Base-by-base conservation (phyloP, 2,113 vertebrate species). In the Serilophus lunatus region DNA sequence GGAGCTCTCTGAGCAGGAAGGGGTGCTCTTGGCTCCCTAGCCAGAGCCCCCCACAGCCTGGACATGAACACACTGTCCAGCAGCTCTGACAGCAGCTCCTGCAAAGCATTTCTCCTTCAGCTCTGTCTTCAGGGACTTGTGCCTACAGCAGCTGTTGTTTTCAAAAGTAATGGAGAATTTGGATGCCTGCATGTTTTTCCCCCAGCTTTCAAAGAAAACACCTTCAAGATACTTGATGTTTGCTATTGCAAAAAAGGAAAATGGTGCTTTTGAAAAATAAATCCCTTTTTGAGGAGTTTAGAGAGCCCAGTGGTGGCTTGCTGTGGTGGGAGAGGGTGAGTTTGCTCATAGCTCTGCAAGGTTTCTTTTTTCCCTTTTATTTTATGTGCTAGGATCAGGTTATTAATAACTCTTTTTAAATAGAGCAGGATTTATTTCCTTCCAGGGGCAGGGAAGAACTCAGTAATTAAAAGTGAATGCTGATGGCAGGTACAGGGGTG, bases 341-440 rank as follows among this genome's bases (percentile, higher is more conserved):
- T 38, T 51, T 26, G 33, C 50, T 79, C 83, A 6, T 23, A 59
- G 35, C 85, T 86, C 81, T 68, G 82, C 3, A 40, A 5, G 53
- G 35, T 72, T 94, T 69, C 61, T n/a, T 85, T 81, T 18, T 33
- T 28, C 4, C 22, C 65, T n/a, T 25, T n/a, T 88, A 42, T 78
- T 78, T 80, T n/a, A 16, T 49, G 72, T 61, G 38, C 81, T 85
- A 26, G 61, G 80, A 56, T 44, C n/a, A 64, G 65, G 88, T 95
- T 96, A 92, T 93, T 96, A 96, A 96, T 96, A 96, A 93, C 90
- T 49, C 63, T 10, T 92, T 90, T 91, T 84, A 94, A 96, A 92
- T 60, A 91, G 93, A 92, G 49, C 64, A 90, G 64, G 78, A 61
- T 86, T 92, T 40, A 68, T 70, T 68, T 78, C 44, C 66, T 74